These are phyloP conservation scores for Hippocampus guttulatus DNA, from an alignment of 2,113 vertebrate species.

Conservation along the genomic window DNA sequence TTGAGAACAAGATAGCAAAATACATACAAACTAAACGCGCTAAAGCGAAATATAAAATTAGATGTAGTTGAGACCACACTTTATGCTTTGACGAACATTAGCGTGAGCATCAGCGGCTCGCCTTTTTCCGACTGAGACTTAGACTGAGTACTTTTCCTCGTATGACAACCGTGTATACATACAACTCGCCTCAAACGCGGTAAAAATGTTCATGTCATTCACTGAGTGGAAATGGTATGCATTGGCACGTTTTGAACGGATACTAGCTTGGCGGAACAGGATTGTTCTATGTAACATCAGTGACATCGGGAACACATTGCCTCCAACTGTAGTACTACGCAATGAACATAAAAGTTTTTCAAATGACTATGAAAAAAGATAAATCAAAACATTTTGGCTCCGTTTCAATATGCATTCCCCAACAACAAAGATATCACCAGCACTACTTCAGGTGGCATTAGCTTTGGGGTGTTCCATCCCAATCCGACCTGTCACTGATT, in stretches of 20 bases:
- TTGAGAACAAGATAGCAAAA: not conserved
- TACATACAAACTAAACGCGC: not conserved
- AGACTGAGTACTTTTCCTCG: no score
- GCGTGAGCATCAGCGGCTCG: not conserved
- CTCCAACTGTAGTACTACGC: not conserved
- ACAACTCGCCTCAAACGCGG: not conserved
- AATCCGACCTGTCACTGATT: conserved; percentile 66
- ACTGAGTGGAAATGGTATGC: not conserved
- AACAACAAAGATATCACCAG: not conserved
- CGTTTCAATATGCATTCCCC: not conserved
- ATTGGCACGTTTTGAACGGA: not conserved
- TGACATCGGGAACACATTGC: not conserved
- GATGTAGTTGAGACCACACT: not conserved
- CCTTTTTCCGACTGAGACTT: not conserved
- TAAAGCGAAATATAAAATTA: not conserved
- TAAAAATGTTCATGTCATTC: not conserved
- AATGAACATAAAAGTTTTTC: no score
- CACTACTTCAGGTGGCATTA: conserved; percentile 54
- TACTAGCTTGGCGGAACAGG: not conserved
- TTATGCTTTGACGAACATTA: not conserved
- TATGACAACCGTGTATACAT: not conserved
- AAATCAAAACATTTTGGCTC: not conserved
- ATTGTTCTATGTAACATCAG: not conserved
- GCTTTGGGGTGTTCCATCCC: conserved; percentile 43
- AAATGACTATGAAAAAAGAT: no score